Conservation (phyloP, 92 coral and sea anemone species). For the Zoanthus sansibaricus region DNA sequence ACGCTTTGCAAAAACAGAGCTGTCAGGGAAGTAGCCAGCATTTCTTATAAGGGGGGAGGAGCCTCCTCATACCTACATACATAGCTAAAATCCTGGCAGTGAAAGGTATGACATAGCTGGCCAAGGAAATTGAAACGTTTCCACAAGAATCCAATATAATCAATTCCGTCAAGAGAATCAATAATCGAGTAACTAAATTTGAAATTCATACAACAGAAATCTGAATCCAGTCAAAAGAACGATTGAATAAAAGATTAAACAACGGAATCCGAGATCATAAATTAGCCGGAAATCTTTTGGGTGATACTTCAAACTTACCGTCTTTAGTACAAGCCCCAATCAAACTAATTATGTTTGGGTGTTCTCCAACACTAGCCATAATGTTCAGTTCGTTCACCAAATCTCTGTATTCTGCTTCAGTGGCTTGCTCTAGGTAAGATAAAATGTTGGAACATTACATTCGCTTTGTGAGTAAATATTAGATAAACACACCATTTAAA, state of each 20-base stretch:
- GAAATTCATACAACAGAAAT: neutral
- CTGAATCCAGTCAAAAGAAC: neutral
- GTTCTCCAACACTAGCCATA: slow-evolving; percentile 29
- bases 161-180: neutral
- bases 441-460: neutral
- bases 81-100: no score
- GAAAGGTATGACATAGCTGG: no score
- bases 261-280: neutral
- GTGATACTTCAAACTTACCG: neutral
- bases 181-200: no score
- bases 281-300: neutral
- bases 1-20: no score
- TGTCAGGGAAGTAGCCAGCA: no score
- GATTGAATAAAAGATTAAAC: neutral
- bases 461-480: neutral
- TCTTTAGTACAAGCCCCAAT: slow-evolving; percentile 20
- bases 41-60: no score
- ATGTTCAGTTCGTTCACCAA: slow-evolving; percentile 29
- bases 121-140: neutral
- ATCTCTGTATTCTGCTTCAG: slow-evolving; percentile 18
- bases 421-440: neutral
- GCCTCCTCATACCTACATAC: no score
- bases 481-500: neutral
- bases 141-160: neutral
- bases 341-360: slow-evolving; percentile 11